Percentiles rank a stretch among this genome's conserved stretches.
These are phyloP conservation scores for Camponotus pennsylvanicus DNA, from an alignment of 1,140 invertebrate species.

Conservation along the genomic window DNA sequence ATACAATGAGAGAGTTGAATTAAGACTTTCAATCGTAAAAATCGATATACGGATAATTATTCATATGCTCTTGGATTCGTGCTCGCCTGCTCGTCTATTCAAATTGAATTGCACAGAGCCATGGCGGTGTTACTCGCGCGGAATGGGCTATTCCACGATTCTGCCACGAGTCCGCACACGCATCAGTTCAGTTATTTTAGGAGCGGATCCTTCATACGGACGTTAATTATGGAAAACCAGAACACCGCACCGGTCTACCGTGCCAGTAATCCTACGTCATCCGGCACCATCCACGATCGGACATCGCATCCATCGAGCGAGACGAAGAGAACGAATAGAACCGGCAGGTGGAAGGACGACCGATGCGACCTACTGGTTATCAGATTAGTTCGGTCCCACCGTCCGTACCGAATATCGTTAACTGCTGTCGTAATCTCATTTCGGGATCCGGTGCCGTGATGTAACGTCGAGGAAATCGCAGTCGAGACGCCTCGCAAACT, in stretches of 20 bases:
- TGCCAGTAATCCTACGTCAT: slow-evolving; percentile 62
- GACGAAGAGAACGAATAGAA: slow-evolving; percentile 36
- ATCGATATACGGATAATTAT: neutral
- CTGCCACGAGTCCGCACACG: slow-evolving; percentile 69
- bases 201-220: slow-evolving; percentile 70
- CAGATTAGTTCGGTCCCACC: slow-evolving; percentile 74
- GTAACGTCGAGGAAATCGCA: slow-evolving; percentile 68
- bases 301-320: slow-evolving; percentile 33
- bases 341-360: slow-evolving; percentile 48
- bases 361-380: slow-evolving; percentile 70
- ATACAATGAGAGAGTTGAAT: neutral
- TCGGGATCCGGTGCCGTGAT: slow-evolving; percentile 59
- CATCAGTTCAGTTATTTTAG: slow-evolving; percentile 77
- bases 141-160: slow-evolving; percentile 19
- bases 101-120: slow-evolving; percentile 25
- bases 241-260: slow-evolving; percentile 65
- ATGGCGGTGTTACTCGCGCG: slow-evolving; percentile 5
- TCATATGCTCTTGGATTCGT: neutral
- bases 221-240: slow-evolving; percentile 78
- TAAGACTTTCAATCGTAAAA: neutral
- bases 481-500: slow-evolving; percentile 68
- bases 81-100: neutral
- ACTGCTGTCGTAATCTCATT: slow-evolving; percentile 74
- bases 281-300: slow-evolving; percentile 63
- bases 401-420: slow-evolving; percentile 75